phyloP scores from a whole-genome alignment of 2,797 vertebrate genomes.

The Thalassophryne amazonica region DNA sequence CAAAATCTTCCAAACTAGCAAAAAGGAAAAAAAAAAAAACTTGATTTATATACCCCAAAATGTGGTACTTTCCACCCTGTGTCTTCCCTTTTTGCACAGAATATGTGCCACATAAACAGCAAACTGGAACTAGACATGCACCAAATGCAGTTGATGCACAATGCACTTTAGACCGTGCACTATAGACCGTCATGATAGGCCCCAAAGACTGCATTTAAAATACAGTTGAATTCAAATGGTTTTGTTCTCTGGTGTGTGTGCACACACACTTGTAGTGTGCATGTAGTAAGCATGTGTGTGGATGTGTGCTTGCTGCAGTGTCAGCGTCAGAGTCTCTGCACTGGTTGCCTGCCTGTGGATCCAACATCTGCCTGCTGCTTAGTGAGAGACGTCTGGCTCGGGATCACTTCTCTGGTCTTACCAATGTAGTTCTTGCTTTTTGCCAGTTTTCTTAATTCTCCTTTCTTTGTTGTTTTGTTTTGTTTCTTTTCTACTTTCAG shows the following conservation, averaged over 20 bases:
- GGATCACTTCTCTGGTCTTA: conserved; percentile 28
- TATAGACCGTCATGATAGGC: too few relatives aligned
- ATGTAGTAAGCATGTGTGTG: not conserved
- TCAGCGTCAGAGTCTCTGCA: conserved; percentile 42
- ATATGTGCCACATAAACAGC: too few relatives aligned
- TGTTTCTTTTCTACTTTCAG: conserved; percentile 11
- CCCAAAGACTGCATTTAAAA: conserved; percentile 6
- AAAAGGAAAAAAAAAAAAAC: too few relatives aligned
- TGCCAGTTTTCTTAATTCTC: not conserved
- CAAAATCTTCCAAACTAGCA: too few relatives aligned
- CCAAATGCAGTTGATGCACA: too few relatives aligned
- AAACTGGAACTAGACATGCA: too few relatives aligned
- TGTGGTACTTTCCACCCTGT: too few relatives aligned
- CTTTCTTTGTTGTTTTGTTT: not conserved
- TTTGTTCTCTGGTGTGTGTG: not conserved
- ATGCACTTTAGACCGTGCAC: too few relatives aligned
- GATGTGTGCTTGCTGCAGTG: conserved; percentile 18
- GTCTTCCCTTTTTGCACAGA: too few relatives aligned
- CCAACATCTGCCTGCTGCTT: conserved; percentile 67
- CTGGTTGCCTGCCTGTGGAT: conserved; percentile 52
- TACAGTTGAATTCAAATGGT: not conserved
- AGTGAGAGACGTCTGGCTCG: conserved; percentile 26
- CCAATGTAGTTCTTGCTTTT: not conserved
- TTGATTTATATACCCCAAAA: too few relatives aligned
- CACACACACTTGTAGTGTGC: not conserved